A percentile compares a stretch with the other conserved stretches of the same genome.
phyloP scores from a whole-genome alignment of 92 coral and sea anemone species.

The Meandrina meandrites region DNA sequence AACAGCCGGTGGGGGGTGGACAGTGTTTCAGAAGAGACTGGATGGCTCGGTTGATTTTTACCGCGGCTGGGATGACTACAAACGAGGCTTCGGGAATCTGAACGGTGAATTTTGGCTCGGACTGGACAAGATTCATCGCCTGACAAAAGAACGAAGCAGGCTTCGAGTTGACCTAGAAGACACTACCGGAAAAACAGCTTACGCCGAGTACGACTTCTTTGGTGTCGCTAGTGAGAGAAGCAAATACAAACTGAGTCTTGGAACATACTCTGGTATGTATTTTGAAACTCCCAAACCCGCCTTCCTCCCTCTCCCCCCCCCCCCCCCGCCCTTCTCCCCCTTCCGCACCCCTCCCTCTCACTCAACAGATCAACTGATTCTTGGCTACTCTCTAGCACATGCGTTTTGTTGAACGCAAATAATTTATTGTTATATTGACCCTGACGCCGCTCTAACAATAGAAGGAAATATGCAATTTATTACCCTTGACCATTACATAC shows the following conservation, averaged over 20 bases:
- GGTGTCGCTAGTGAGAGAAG: constrained; percentile 14
- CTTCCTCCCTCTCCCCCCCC: too few species aligned
- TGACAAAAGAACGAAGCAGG: constrained; percentile 7
- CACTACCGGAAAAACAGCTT: constrained; percentile 8
- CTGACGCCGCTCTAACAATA: too few species aligned
- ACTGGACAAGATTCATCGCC: constrained; percentile 12
- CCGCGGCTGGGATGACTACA: constrained; percentile 35
- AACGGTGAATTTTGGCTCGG: constrained; percentile 36
- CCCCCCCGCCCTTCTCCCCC: too few species aligned
- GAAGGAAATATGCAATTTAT: too few species aligned
- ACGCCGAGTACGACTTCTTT: constrained; percentile 22
- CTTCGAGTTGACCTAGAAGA: constrained; percentile 38
- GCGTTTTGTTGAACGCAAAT: too few species aligned
- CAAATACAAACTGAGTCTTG: constrained; percentile 24
- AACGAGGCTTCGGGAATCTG: constrained; percentile 32
- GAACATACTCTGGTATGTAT: constrained; percentile 26
- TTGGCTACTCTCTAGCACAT: too few species aligned
- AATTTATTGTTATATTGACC: too few species aligned
- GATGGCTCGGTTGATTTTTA: constrained; percentile 23
- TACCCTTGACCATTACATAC: too few species aligned
- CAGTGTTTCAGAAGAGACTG: constrained; percentile 60
- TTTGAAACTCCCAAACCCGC: too few species aligned
- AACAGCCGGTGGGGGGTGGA: constrained; percentile 81
- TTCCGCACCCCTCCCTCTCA: too few species aligned
- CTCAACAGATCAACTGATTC: too few species aligned